Evolutionary conservation across 2,797 vertebrate species (phyloP).

Genomic region (Graptemys geographica): DNA sequence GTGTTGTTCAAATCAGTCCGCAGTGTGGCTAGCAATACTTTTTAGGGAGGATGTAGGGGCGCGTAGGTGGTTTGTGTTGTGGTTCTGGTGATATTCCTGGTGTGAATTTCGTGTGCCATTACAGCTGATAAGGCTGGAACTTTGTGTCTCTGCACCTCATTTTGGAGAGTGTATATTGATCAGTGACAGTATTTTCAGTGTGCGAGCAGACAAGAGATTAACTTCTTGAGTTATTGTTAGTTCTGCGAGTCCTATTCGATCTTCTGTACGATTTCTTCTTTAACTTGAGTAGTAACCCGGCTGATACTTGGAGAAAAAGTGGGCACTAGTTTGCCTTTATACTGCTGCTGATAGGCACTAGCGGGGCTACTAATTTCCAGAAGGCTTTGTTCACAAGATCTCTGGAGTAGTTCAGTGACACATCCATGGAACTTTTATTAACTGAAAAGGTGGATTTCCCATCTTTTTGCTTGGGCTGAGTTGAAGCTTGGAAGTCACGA

Average conservation of each 20-base stretch:
- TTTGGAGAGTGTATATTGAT: background rate
- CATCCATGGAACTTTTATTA: constrained; percentile 61
- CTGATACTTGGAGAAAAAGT: background rate
- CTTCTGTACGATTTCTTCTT: background rate
- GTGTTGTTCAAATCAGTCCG: background rate
- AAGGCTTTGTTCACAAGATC: background rate
- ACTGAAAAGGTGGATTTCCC: background rate
- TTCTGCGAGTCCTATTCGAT: background rate
- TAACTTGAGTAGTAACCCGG: background rate
- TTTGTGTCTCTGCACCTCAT: background rate
- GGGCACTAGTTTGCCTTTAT: background rate
- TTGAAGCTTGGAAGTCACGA: background rate
- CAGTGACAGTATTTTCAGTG: background rate
- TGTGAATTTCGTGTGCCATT: background rate
- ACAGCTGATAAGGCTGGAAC: background rate
- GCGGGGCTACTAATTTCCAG: background rate
- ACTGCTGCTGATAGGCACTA: background rate
- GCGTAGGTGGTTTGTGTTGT: background rate
- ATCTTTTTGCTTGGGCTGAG: background rate
- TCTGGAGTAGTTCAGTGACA: constrained; percentile 49
- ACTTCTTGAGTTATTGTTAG: constrained; percentile 2
- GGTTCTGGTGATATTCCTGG: background rate
- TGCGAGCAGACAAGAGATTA: background rate
- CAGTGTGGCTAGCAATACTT: background rate
- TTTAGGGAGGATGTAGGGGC: constrained; percentile 15